Conservation (phyloP, 2,113 vertebrate species). For the human (Homo sapiens) region GRCh38 chr11:46823501-46824000, state of each 20-base stretch:
- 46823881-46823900: not conserved
- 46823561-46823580: not conserved
- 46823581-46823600: too few relatives aligned
- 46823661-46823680: too few relatives aligned
- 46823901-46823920: not conserved
- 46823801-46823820: not conserved
- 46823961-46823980: not conserved
- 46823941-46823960: not conserved
- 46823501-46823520: not conserved
- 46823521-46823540: not conserved
- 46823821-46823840: not conserved
- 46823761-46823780: too few relatives aligned
- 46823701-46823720: too few relatives aligned
- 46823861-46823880: not conserved
- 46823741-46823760: too few relatives aligned
- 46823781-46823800: too few relatives aligned
- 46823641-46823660: too few relatives aligned
- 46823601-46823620: too few relatives aligned
- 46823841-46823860: slow-evolving; percentile 1
- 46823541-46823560: not conserved
- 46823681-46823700: too few relatives aligned
- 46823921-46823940: too few relatives aligned
- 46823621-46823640: too few relatives aligned
- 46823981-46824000: not conserved
- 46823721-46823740: too few relatives aligned